Evolutionary conservation across 2,888 invertebrate genomes (phyloP).

Genomic region (Scaptomyza cyrtandrae): DNA sequence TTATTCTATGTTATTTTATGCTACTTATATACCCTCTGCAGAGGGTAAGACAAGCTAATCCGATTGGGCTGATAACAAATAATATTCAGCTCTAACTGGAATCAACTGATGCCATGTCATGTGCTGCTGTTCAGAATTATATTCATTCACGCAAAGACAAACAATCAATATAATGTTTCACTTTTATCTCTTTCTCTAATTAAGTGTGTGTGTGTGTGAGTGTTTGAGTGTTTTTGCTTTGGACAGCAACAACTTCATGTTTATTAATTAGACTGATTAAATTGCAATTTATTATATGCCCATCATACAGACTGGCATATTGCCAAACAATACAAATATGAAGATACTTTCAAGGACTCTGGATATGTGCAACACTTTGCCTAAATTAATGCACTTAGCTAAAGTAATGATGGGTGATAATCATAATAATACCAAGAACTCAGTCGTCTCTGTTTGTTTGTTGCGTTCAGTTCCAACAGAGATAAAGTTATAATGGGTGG

Average conservation of each 20-base stretch:
- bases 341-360: neutral
- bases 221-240: neutral
- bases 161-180: slow-evolving; percentile 30
- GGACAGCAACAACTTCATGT: slow-evolving; percentile 30
- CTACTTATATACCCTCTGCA: neutral
- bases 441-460: slow-evolving; percentile 38
- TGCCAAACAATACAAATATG: neutral
- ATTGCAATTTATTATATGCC: slow-evolving; percentile 47
- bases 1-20: neutral
- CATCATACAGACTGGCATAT: slow-evolving; percentile 7
- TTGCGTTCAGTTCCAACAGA: neutral
- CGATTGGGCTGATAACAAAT: neutral
- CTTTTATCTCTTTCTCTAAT: neutral
- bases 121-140: slow-evolving; percentile 27
- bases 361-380: slow-evolving; percentile 23
- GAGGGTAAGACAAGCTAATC: neutral
- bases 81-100: neutral
- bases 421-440: slow-evolving; percentile 39
- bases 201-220: neutral
- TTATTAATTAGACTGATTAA: slow-evolving; percentile 75
- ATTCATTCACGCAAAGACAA: slow-evolving; percentile 28
- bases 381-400: slow-evolving; percentile 52
- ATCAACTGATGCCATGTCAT: neutral
- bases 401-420: slow-evolving; percentile 44
- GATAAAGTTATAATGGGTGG: too few relatives aligned